Evolutionary conservation across 1,140 invertebrate species (phyloP).

Genomic region (Wasmannia auropunctata): DNA sequence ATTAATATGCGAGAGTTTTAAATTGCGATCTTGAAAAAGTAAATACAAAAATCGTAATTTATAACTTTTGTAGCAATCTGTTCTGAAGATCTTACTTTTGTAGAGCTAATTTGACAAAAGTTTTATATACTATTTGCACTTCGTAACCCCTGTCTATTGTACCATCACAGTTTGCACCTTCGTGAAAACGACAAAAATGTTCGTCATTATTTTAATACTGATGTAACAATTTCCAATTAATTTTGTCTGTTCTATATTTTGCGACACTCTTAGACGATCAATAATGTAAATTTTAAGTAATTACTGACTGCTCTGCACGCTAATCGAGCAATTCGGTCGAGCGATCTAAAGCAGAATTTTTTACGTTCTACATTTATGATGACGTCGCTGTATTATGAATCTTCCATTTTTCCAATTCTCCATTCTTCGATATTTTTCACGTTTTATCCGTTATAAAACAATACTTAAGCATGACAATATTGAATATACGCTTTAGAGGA

Average conservation of each 20-base stretch:
- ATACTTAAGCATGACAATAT: background rate
- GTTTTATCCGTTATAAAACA: background rate
- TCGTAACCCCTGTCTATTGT: background rate
- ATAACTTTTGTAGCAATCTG: background rate
- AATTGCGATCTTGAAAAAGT: background rate
- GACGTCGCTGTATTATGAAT: background rate
- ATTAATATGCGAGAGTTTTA: background rate
- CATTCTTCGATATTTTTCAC: background rate
- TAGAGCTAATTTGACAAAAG: constrained; percentile 8
- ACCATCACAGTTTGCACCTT: background rate
- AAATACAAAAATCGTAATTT: background rate
- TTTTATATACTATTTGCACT: background rate
- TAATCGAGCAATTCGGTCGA: constrained; percentile 39
- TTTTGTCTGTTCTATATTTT: constrained; percentile 23
- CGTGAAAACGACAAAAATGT: background rate
- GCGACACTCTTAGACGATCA: constrained; percentile 1
- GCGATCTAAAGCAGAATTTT: constrained; percentile 7
- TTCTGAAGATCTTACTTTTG: background rate
- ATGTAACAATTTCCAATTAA: constrained; percentile 45
- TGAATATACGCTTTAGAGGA: background rate
- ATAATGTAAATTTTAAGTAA: constrained; percentile 57
- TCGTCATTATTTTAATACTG: constrained; percentile 22
- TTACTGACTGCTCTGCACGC: constrained; percentile 43
- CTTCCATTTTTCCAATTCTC: background rate
- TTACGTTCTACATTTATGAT: background rate